Percentiles rank a stretch among this genome's conserved stretches.
These are phyloP conservation scores for Thecocarcelia acutangulata DNA, from an alignment of 2,888 invertebrate genomes.

Conservation along the genomic window DNA sequence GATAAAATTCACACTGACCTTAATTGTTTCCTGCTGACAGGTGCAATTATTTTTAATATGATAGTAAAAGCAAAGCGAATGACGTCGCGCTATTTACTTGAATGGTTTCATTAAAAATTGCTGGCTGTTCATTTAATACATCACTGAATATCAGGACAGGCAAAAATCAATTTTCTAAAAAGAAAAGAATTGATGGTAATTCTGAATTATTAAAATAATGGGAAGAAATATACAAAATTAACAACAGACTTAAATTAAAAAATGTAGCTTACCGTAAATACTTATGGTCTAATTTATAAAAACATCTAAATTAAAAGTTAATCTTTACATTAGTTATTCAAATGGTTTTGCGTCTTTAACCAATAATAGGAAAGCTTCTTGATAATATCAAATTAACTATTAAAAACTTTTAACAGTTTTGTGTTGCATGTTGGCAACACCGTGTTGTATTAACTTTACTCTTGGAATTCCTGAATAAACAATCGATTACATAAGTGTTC, in stretches of 20 bases:
- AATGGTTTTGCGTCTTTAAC: too few species aligned
- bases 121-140: conserved; percentile 38
- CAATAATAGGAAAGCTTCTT: too few species aligned
- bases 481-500: too few species aligned
- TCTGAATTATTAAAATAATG: neutral
- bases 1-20: neutral
- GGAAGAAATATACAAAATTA: neutral
- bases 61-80: conserved; percentile 17
- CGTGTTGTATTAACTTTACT: too few species aligned
- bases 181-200: neutral
- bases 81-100: conserved; percentile 18
- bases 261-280: too few species aligned
- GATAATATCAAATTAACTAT: too few species aligned
- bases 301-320: neutral
- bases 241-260: neutral
- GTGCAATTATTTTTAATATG: conserved; percentile 14
- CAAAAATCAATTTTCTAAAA: neutral
- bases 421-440: too few species aligned
- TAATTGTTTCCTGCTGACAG: neutral
- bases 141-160: conserved; percentile 15
- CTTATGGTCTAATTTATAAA: too few species aligned
- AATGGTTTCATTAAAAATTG: conserved; percentile 12
- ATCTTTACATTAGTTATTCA: neutral
- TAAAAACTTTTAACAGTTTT: too few species aligned
- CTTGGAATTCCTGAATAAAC: too few species aligned